Evolutionary conservation across 2,888 invertebrate species (phyloP).

Genomic region (Acronicta aceris): DNA sequence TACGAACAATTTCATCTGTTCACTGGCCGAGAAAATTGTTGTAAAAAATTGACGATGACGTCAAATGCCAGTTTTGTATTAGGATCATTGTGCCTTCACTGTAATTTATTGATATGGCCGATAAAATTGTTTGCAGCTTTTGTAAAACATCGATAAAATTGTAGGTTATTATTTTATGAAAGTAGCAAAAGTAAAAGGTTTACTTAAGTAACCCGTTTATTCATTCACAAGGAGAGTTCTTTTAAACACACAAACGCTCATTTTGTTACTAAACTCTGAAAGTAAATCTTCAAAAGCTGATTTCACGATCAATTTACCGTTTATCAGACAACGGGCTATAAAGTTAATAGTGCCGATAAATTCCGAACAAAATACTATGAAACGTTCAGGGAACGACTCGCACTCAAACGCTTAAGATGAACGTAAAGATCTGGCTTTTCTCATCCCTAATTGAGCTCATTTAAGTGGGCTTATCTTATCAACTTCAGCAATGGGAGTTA

Average conservation of each 20-base stretch:
- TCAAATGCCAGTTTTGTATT: conserved; percentile 47
- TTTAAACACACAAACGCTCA: background rate
- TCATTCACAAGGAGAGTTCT: background rate
- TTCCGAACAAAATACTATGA: conserved; percentile 34
- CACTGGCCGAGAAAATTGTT: conserved; percentile 72
- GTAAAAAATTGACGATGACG: conserved; percentile 62
- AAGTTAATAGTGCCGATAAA: conserved; percentile 37
- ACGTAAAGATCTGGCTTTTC: conserved; percentile 39
- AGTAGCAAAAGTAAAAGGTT: too few relatives aligned
- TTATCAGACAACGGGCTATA: conserved; percentile 27
- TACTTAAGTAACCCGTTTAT: background rate
- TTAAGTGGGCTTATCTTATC: conserved; percentile 70
- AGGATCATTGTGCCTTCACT: conserved; percentile 45
- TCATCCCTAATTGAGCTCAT: conserved; percentile 41
- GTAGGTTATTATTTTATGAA: too few relatives aligned
- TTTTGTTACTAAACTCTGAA: background rate
- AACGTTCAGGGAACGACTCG: conserved; percentile 10
- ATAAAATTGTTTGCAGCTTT: conserved; percentile 10
- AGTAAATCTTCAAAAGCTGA: conserved; percentile 19
- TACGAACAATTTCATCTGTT: conserved; percentile 71
- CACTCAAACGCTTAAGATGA: conserved; percentile 31
- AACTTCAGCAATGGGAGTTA: conserved; percentile 64
- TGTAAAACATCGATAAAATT: background rate
- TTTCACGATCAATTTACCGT: conserved; percentile 40
- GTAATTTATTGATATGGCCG: conserved; percentile 34